A percentile compares a stretch with the other conserved stretches of the same genome.
These are phyloP conservation scores for Muscidifurax raptorellus DNA, from an alignment of 1,140 invertebrate genomes.

Conservation along the genomic window DNA sequence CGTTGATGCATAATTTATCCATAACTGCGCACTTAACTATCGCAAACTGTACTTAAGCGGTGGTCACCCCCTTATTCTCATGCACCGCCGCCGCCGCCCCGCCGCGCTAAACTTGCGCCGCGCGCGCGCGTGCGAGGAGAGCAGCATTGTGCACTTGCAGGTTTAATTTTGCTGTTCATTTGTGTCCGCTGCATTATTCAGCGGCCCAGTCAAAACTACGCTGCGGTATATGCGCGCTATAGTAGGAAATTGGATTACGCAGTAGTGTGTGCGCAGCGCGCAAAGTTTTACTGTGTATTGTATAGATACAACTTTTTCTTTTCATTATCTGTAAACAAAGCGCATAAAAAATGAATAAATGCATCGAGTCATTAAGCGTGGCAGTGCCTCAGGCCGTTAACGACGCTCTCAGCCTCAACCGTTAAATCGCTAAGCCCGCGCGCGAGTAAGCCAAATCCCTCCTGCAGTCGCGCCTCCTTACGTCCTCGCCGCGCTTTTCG, in stretches of 20 bases:
- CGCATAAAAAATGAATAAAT: not conserved
- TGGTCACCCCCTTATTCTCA: slow-evolving; percentile 19
- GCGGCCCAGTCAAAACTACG: slow-evolving; percentile 2
- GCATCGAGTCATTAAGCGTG: not conserved
- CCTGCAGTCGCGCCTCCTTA: not conserved
- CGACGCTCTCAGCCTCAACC: not conserved
- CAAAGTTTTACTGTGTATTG: not conserved
- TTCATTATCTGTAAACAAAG: no score
- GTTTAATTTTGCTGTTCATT: slow-evolving; percentile 47
- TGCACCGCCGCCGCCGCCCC: not conserved
- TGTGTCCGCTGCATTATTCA: slow-evolving; percentile 35
- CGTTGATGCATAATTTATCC: slow-evolving; percentile 49
- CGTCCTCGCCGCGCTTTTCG: not conserved
- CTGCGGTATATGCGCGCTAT: not conserved
- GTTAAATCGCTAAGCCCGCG: slow-evolving; percentile 14
- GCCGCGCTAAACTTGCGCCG: slow-evolving; percentile 26
- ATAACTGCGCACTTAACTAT: slow-evolving; percentile 43
- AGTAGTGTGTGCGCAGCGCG: not conserved
- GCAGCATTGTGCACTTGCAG: not conserved
- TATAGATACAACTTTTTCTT: no score
- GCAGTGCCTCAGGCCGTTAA: not conserved
- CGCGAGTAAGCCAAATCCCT: slow-evolving; percentile 9
- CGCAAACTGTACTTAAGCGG: slow-evolving; percentile 45
- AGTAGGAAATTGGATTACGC: not conserved
- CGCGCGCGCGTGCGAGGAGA: no score